These are phyloP conservation scores for Harpalus rufipes DNA, from an alignment of 2,888 invertebrate genomes.

Conservation along the genomic window DNA sequence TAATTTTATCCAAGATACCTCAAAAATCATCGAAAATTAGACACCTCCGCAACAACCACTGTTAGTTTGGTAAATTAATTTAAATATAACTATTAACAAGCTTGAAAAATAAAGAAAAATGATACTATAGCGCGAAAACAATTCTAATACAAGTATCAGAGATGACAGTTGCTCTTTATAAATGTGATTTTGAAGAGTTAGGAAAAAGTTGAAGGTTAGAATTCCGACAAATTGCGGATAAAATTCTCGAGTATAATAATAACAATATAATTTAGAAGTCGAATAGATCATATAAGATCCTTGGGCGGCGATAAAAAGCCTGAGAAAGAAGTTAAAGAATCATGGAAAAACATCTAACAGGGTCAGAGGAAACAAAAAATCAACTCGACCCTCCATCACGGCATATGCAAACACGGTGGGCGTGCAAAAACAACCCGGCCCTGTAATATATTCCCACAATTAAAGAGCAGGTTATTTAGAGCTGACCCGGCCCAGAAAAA, in stretches of 20 bases:
- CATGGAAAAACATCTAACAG: slow-evolving; percentile 41
- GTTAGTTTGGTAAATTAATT: no score
- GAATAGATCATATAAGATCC: slow-evolving; percentile 32
- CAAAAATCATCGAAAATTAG: no score
- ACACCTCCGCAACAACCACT: no score
- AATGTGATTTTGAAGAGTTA: not conserved
- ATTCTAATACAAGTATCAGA: no score
- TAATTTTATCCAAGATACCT: no score
- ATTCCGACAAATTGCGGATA: slow-evolving; percentile 7
- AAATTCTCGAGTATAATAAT: slow-evolving; percentile 5
- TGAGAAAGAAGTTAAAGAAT: slow-evolving; percentile 33
- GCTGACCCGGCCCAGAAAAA: slow-evolving; percentile 50
- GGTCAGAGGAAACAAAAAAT: slow-evolving; percentile 46
- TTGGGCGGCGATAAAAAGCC: slow-evolving; percentile 8
- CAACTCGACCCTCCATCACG: slow-evolving; percentile 16
- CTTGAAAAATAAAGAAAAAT: no score
- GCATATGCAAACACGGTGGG: slow-evolving; percentile 53
- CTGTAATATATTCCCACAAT: slow-evolving; percentile 56
- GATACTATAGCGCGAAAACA: no score
- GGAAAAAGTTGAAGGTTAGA: slow-evolving; percentile 4
- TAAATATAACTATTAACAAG: no score
- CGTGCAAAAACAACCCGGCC: slow-evolving; percentile 34
- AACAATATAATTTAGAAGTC: slow-evolving; percentile 46
- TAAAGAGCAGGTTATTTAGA: slow-evolving; percentile 56
- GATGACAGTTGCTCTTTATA: not conserved